Evolutionary conservation across 92 coral and sea anemone species (phyloP), one percentile per base, ranked within the genome.

Genomic region (Epizoanthus rinbou): DNA sequence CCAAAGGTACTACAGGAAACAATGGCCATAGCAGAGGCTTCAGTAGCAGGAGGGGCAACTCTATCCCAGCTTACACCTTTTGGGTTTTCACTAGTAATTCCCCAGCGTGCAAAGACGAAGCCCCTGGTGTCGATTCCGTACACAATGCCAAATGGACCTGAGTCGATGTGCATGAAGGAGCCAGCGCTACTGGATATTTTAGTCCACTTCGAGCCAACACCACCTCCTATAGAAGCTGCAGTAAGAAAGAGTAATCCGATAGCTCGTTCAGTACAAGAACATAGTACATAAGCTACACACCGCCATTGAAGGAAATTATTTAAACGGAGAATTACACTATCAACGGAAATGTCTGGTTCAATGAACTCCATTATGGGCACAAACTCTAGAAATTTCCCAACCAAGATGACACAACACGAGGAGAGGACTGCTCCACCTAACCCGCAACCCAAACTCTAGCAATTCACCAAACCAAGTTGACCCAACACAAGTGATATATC

Each of bases 141-240:
- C 52, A 84, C 87, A 9, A 73, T 74, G 18, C 87, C 87, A 84
- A 62, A 74, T 1, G 87, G 87, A 15, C 87, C 87, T 15, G 87
- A 74, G 63, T 84, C 87, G 52, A 84, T 84, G 2, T 78, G 82
- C 28, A 16, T 78, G 33, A 78, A 62, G 14, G 57, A 6, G 50
- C 43, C 5, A 37, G 5, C 43, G 43, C 14, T 57, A 6, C 43
- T 78, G 3, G 59, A 10, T 78, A 78, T 22, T 18, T 63, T 60
- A 1, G 10, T 78, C 82, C 82, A 78, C 33, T n/a, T 39, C 18
- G 57, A 37, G 8, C 82, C 82, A 41, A 63, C 21, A 33, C 59
- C 58, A 11, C 82, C 71, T 39, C 82, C 70, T 22, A 41, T n/a
- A 45, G 82, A 62, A 21, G 71, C 82, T 78, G 57, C 1, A 41